Base-by-base conservation (phyloP, 2,797 vertebrate genomes). In the Aselliscus stoliczkanus region DNA sequence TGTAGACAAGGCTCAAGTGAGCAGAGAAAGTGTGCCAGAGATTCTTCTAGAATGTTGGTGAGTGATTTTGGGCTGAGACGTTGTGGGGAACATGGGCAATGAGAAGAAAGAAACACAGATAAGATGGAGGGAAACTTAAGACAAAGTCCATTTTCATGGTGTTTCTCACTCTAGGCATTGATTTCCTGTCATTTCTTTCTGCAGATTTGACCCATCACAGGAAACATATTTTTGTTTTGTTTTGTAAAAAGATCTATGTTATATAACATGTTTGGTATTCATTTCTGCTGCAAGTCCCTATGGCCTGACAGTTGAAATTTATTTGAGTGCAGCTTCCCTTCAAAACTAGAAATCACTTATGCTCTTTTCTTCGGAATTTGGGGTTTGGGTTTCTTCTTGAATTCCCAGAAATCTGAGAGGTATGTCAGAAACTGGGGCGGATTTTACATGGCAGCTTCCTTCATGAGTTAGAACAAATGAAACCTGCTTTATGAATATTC, bases 121-220 rank as follows among this genome's bases (percentile, higher is more conserved):
- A 81, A 90, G 96, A 97, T 73, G 97, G 34, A 95, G 89, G 96
- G 97, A 82, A 98, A 97, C 88, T 95, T 95, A 94, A 95, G 97
- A 96, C 70, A 97, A 87, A 97, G 89, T 84, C 97, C 88, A 97
- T 93, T 98, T 98, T 99, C 98, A 99, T 98, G 98, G 98, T 97
- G 98, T 99, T 99, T 99, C 98, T 98, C 98, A 98, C 97, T 98
- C 97, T 95, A 96, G 88, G 97, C 98, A 99, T 99, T 99, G 99
- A 99, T 99, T 99, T 99, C 96, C 98, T 99, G 98, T 99, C 99
- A 98, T 98, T 97, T 98, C 95, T 98, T 99, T 98, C 98, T 98
- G 98, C 98, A 98, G 98, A 98, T 82, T 98, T 98, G 98, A 98
- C 98, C 98, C 98, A 98, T 99, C 98, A 98, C 97, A 97, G 98